Evolutionary conservation across 2,888 invertebrate species (phyloP), one percentile per base, ranked within the genome.

Genomic region (Lysandra coridon): DNA sequence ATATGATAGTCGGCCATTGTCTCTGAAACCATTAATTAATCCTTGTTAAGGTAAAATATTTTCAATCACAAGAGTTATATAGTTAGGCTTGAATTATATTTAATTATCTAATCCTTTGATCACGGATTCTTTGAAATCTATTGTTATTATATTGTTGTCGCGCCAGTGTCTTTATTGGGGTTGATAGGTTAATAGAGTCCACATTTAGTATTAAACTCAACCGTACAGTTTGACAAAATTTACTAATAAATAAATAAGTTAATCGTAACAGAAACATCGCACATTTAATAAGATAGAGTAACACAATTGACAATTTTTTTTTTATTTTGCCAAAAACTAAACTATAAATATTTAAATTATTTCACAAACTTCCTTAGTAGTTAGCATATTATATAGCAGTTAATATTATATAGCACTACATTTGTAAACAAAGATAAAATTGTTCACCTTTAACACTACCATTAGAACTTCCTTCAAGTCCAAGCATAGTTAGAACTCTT

Each of bases 1-100:
- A 94, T 93, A 84, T 92, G 92, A 12, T 88, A 87, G 80, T 91
- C 88, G 0, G 91, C 86, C 94, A 94, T 94, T 79, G 73, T 78
- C 79, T 80, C 84, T 84, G 80, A 73, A 82, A 83, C 40, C 40
- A 80, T 78, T 75, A 76, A 73, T 30, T 30, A 73, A 30, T 30
- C 3, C 23, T 64, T 30, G 30, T 64, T 3, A 64, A 30, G 30
- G 30, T 3, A 64, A 30, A 2, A 49, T 3, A 49, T 12, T 30
- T 64, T 12, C 10, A 64, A 64, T 64, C 1, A 64, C 12, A 2
- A 30, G 4, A 57, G 0, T 17, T 57, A 53, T 12, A 14, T 2
- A 6, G 53, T 57, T 30, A 64, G 10, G 23, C 64, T 64, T 30
- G 10, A 30, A 30, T 64, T 12, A 30, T 23, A 7, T n/a, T 7